Evolutionary conservation across 2,113 vertebrate genomes (phyloP), one percentile per base, ranked within the genome.

Genomic region (Microcebus murinus): DNA sequence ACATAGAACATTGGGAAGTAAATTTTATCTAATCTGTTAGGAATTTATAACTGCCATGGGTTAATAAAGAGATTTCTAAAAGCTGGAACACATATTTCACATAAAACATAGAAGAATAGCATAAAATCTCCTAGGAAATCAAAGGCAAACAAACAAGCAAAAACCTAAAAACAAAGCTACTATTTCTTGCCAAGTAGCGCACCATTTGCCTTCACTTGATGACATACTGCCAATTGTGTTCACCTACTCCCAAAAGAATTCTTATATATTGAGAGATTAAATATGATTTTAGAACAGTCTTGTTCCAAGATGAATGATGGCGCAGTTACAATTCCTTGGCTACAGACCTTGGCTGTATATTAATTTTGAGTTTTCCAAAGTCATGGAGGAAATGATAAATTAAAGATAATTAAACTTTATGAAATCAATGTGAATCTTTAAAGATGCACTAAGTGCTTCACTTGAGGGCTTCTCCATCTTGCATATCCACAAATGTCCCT

Each of bases 391-490:
- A 94, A 68, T 92, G 36, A 94, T 87, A 48, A 81, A 87, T 89
- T 93, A 93, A 85, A 90, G 79, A 77, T 63, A 65, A 92, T 89
- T 92, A 93, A 93, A 63, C 4, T 12, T 76, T 82, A 87, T 12
- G 59, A 70, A 87, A 65, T 89, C 23, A 80, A 15, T 73, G 20
- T 87, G 34, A 15, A 79, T 89, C 29, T 80, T 91, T 50, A 52
- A 86, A 65, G 36, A 29, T 23, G 0, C 15, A 89, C 6, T 34
- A 14, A 94, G 0, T 81, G 10, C 20, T 91, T 96, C 36, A 21
- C 50, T 94, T 82, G 61, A 20, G 34, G 23, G 34, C 25, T 29
- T 63, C 61, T 63, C 61, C 27, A 93, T 76, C 25, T n/a, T 36
- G 25, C 89, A 27, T 61, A 86, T 76, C 42, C 63, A 55, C 36